These are phyloP conservation scores for Lethocerus indicus DNA, from an alignment of 1,140 invertebrate species.

Conservation along the genomic window DNA sequence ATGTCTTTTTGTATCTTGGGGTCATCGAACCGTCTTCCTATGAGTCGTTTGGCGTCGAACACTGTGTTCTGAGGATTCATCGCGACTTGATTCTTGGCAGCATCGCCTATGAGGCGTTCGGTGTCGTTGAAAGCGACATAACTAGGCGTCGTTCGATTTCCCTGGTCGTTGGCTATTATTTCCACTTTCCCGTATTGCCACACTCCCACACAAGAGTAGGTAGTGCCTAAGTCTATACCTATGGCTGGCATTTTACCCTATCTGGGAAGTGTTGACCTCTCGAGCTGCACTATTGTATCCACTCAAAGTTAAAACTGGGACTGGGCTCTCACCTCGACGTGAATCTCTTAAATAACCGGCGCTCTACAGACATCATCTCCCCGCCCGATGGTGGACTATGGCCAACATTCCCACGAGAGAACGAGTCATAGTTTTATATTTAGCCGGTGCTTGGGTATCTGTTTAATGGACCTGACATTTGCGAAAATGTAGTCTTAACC, in stretches of 20 bases:
- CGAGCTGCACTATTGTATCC: too few species aligned
- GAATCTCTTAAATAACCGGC: too few species aligned
- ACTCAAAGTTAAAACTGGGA: too few species aligned
- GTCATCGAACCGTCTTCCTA: conserved; percentile 52
- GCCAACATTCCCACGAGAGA: too few species aligned
- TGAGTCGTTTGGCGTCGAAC: conserved; percentile 35
- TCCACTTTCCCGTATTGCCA: conserved; percentile 76
- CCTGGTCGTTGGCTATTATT: conserved; percentile 89
- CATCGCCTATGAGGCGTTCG: conserved; percentile 47
- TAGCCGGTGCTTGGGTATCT: too few species aligned
- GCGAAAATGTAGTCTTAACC: too few species aligned
- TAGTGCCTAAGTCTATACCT: conserved; percentile 28
- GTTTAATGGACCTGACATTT: too few species aligned
- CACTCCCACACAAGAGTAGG: conserved; percentile 63
- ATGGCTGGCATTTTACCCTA: conserved; percentile 22
- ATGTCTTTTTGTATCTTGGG: conserved; percentile 41
- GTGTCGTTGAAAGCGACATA: conserved; percentile 78
- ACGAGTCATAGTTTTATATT: too few species aligned
- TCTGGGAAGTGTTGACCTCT: too few species aligned
- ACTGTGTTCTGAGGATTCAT: conserved; percentile 61
- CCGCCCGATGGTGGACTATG: too few species aligned
- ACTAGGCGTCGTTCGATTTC: conserved; percentile 77
- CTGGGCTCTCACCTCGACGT: too few species aligned
- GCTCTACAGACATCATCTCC: too few species aligned
- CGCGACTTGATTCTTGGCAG: conserved; percentile 55